Evolutionary conservation across 2,113 vertebrate species (phyloP), one percentile per base, ranked within the genome.

Genomic region (Semnopithecus entellus): DNA sequence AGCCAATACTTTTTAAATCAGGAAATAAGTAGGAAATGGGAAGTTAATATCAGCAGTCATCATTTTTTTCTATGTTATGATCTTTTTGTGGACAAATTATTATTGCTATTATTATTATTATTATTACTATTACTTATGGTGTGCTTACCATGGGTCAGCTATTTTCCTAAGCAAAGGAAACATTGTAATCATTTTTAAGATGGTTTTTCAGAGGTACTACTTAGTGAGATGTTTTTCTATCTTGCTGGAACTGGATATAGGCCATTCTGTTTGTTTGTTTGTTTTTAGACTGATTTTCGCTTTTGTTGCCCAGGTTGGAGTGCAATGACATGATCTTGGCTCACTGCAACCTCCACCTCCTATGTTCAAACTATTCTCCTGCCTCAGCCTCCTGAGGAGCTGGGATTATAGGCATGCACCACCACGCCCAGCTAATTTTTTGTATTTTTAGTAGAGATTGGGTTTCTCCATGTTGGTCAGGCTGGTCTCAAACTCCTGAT

Each of bases 161-260:
- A 40, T 81, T 94, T 85, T 85, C 43, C 66, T 92, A 90, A 86
- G 50, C 43, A 92, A 76, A 75, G 38, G 25, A 23, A 97, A 79
- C 20, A 91, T 59, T 81, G 76, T 55, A 64, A 64, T 57, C 48
- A 76, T 13, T 82, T 80, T 48, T 6, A 70, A 88, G 57, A 38
- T 59, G 0, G 5, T 72, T 91, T 92, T 85, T 38, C 32, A 88
- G 35, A 84, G 40, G 43, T 25, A 57, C 11, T 90, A 52, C 8
- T 43, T 68, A 43, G 13, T 72, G 32, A 81, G 8, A 30, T 30
- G 35, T 70, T 81, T 70, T 90, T 43, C 25, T 82, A 59, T 73
- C 25, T 6, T 8, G 27, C 7, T 70, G 18, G 38, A 78, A 89
- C 17, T 82, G 12, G 40, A 86, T 9, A 85, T 23, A 48, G 57